A percentile compares a stretch with the other conserved stretches of the same genome.
These are phyloP conservation scores for Hyles lineata DNA, from an alignment of 2,888 invertebrate genomes.

Conservation along the genomic window DNA sequence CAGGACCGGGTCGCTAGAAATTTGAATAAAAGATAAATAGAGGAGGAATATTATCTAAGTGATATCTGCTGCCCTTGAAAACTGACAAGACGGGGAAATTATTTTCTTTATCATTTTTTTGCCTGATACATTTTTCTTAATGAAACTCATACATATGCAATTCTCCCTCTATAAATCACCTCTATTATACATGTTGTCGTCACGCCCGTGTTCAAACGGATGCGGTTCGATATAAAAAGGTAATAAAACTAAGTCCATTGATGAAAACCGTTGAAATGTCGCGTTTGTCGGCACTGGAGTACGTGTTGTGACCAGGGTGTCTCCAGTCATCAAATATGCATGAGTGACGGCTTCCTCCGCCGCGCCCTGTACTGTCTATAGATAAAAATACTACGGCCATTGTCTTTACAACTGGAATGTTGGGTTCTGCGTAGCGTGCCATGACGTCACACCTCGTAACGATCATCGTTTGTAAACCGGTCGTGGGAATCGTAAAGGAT, in stretches of 20 bases:
- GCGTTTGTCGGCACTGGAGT: background rate
- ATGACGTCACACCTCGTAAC: slow-evolving; percentile 18
- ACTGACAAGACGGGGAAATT: no score
- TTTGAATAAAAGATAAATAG: no score
- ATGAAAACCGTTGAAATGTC: background rate
- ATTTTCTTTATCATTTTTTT: no score
- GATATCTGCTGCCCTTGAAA: no score
- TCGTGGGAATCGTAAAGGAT: slow-evolving; percentile 11
- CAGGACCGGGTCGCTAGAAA: no score
- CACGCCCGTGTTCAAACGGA: background rate
- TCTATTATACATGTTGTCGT: no score
- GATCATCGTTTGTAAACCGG: slow-evolving; percentile 13
- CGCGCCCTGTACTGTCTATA: slow-evolving; percentile 43
- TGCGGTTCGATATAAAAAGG: slow-evolving; percentile 4
- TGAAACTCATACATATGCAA: background rate
- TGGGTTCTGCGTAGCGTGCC: background rate
- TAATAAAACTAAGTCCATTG: slow-evolving; percentile 13
- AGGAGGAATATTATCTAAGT: no score
- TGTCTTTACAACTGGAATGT: slow-evolving; percentile 33
- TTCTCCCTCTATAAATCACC: background rate
- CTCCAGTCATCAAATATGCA: slow-evolving; percentile 66
- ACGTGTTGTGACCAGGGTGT: slow-evolving; percentile 46
- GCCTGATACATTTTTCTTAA: no score
- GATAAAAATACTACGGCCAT: slow-evolving; percentile 45
- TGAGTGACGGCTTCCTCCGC: slow-evolving; percentile 61